These are phyloP conservation scores for Apodemia zela DNA, from an alignment of 2,888 invertebrate genomes.

Conservation along the genomic window DNA sequence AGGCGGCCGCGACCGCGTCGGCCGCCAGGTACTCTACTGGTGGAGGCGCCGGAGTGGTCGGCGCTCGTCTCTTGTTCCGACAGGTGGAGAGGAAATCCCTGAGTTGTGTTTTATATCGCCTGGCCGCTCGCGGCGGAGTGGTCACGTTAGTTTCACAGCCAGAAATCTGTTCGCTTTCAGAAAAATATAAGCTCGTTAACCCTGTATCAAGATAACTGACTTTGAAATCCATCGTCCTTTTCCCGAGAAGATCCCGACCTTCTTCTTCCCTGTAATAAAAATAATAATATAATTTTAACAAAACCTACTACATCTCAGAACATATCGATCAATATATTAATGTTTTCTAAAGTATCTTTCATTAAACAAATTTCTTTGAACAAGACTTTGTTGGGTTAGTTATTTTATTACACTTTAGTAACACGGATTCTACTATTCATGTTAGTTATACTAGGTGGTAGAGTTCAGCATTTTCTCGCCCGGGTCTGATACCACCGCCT, in stretches of 20 bases:
- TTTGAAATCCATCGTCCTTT: constrained; percentile 99
- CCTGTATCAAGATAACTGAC: constrained; percentile 98
- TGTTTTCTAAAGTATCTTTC: no score
- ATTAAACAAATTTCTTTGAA: no score
- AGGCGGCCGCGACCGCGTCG: constrained; percentile 88
- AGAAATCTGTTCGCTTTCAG: constrained; percentile 89
- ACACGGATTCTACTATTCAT: no score
- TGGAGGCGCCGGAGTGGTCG: constrained; percentile 80
- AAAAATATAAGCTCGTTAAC: constrained; percentile 93
- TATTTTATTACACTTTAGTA: no score
- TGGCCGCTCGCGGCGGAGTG: constrained; percentile 88
- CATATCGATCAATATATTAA: no score
- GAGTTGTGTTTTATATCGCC: constrained; percentile 95
- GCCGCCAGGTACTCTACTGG: constrained; percentile 86
- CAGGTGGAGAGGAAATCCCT: constrained; percentile 96
- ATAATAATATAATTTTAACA: background rate
- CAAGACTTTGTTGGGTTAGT: no score
- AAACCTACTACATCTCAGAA: background rate
- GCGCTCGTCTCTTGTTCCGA: constrained; percentile 87
- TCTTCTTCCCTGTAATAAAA: constrained; percentile 93
- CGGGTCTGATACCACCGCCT: no score
- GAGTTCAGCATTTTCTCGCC: no score
- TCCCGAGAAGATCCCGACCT: constrained; percentile 97
- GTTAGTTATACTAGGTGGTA: no score
- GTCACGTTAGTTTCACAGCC: constrained; percentile 83